Conservation (phyloP, 1,140 invertebrate genomes). For the Amphibalanus amphitrite region DNA sequence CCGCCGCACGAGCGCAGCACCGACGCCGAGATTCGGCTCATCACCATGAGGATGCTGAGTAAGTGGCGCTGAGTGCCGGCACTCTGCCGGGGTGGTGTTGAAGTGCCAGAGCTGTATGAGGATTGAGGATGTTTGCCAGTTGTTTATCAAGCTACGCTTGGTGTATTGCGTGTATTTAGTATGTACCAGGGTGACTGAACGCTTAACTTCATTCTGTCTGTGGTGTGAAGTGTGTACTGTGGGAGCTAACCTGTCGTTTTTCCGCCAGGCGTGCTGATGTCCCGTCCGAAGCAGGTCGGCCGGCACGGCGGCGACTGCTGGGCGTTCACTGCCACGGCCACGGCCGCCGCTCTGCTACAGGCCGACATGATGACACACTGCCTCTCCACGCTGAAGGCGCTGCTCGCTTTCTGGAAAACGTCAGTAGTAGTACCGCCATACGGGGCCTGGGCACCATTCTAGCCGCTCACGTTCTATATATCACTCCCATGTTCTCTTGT, state of each 20-base stretch:
- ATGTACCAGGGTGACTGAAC: no score
- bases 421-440: background rate
- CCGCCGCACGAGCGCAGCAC: slow-evolving; percentile 35
- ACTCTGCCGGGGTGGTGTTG: no score
- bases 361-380: slow-evolving; percentile 67
- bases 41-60: slow-evolving; percentile 65
- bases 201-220: no score
- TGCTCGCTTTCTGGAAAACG: slow-evolving; percentile 57
- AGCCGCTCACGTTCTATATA: no score
- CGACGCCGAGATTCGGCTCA: slow-evolving; percentile 62
- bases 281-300: slow-evolving; percentile 26
- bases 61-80: slow-evolving; percentile 21
- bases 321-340: slow-evolving; percentile 50
- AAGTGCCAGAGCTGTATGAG: no score
- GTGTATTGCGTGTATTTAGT: no score
- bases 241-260: no score
- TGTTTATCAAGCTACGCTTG: no score
- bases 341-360: slow-evolving; percentile 55
- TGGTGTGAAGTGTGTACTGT: no score
- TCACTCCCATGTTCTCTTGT: no score
- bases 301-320: slow-evolving; percentile 22
- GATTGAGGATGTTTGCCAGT: no score
- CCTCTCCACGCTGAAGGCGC: slow-evolving; percentile 51
- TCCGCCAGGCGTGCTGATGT: slow-evolving; percentile 51
- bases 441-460: no score